Percentiles rank a stretch among this genome's conserved stretches.
These are phyloP conservation scores for Parnassius smintheus DNA, from an alignment of 2,888 invertebrate genomes.

Conservation along the genomic window DNA sequence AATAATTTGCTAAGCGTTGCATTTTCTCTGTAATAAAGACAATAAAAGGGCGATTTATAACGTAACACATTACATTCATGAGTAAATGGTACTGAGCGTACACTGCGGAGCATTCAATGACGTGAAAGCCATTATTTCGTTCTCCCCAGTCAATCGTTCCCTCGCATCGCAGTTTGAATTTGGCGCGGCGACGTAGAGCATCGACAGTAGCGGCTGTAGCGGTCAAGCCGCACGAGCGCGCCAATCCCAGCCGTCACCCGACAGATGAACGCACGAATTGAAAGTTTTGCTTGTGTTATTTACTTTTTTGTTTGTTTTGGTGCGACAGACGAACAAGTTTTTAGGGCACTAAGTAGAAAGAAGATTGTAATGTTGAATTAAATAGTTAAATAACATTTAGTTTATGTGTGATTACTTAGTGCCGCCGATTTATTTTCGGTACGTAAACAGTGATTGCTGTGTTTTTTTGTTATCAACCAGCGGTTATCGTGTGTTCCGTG, in stretches of 20 bases:
- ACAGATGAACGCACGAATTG: conserved; percentile 46
- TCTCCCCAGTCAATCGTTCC: conserved; percentile 24
- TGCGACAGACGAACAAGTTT: conserved; percentile 40
- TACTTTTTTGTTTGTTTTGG: conserved; percentile 49
- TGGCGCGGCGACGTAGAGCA: conserved; percentile 55
- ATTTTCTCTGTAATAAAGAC: conserved; percentile 17
- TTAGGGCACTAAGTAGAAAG: conserved; percentile 34
- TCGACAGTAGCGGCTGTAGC: conserved; percentile 34
- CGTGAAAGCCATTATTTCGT: conserved; percentile 24
- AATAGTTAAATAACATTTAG: conserved; percentile 13
- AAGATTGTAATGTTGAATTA: conserved; percentile 21
- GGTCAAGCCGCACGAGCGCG: conserved; percentile 56
- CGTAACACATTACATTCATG: conserved; percentile 22
- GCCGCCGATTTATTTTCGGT: conserved; percentile 24
- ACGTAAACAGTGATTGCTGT: conserved; percentile 24
- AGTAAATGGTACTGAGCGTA: conserved; percentile 19
- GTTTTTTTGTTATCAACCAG: conserved; percentile 54
- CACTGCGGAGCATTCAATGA: conserved; percentile 18
- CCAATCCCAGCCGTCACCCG: conserved; percentile 45
- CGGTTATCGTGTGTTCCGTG: conserved; percentile 60
- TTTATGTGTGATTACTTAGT: conserved; percentile 45
- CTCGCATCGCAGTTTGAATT: conserved; percentile 60
- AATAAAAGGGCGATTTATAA: conserved; percentile 27
- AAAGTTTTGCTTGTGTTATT: conserved; percentile 54
- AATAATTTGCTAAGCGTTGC: conserved; percentile 16